These are phyloP conservation scores for Odontophorus gujanensis DNA, from an alignment of 2,113 vertebrate genomes.

Conservation along the genomic window DNA sequence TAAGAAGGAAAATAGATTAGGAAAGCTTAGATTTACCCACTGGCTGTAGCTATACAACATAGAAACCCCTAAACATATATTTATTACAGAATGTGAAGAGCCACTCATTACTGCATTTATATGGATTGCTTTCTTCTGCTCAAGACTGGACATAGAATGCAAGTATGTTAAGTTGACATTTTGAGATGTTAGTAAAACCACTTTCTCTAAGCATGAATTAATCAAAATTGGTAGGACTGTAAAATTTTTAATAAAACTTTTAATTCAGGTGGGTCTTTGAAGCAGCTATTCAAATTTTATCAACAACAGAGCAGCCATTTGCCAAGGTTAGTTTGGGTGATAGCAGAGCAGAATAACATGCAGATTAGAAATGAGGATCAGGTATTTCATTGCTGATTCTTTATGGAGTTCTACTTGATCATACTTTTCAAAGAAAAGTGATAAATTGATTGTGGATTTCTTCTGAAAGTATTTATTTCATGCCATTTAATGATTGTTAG, in stretches of 20 bases:
- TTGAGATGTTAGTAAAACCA: not conserved
- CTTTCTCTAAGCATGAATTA: not conserved
- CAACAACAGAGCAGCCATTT: not conserved
- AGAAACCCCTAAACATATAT: not conserved
- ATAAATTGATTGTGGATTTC: not conserved
- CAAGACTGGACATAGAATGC: not conserved
- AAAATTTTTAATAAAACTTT: not conserved
- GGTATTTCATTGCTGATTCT: not conserved
- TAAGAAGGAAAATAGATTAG: not conserved
- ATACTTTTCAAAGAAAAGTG: not conserved
- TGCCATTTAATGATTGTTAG: not conserved
- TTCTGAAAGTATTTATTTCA: constrained; percentile 15
- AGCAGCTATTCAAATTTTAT: not conserved
- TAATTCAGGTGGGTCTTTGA: not conserved
- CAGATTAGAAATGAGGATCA: not conserved
- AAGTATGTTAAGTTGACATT: not conserved
- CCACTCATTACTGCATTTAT: not conserved
- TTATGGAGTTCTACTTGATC: not conserved
- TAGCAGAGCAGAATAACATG: not conserved
- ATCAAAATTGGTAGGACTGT: not conserved
- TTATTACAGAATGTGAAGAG: not conserved
- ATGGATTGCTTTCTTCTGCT: not conserved
- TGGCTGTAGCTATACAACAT: not conserved
- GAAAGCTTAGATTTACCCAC: not conserved
- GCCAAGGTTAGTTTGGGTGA: not conserved